Base-by-base conservation (phyloP, 2,888 invertebrate genomes). In the Cyaniris semiargus region DNA sequence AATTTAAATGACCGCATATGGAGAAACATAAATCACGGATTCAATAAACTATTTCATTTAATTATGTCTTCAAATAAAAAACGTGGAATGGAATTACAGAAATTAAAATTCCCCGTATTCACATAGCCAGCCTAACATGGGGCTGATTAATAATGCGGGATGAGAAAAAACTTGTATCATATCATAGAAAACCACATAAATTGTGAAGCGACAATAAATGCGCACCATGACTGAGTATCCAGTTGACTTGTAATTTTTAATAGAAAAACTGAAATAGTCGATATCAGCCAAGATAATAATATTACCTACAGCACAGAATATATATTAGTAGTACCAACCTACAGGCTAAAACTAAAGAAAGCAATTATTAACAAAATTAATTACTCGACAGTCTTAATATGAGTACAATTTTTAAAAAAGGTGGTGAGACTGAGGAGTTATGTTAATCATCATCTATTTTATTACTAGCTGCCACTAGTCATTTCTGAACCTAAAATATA, bases 171-270 rank as follows among this genome's bases (percentile, higher is more conserved):
- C 74, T 74, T 6, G 74, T 74, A 48, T 72, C 38, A 74, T 74
- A 74, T 53, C 74, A 74, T 74, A 74, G 74, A 74, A 53, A 74
- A 74, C 38, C 48, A 48, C 44, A 53, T 74, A 74, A 53, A 74
- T 74, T 53, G 27, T 53, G 74, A 15, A 21, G 48, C 27, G 74
- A 72, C 48, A 44, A 15, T 23, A 60, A 31, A 66, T 66, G 66
- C 18, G 27, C 66, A 31, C 66, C 66, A 6, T 27, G 15, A 15
- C 21, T 66, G 66, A 6, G 27, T 66, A 27, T 66, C 66, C 27
- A 27, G 27, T 66, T 66, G 60, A 60, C 60, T 60, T 60, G 27
- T 66, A 21, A 5, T 60, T 23, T 60, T 66, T 66, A 27, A 8
- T 66, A 60, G 23, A 60, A 7, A 58, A n/a, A 8, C n/a, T n/a